Conservation (phyloP, 2,113 vertebrate genomes). For the Bothrops jararaca region DNA sequence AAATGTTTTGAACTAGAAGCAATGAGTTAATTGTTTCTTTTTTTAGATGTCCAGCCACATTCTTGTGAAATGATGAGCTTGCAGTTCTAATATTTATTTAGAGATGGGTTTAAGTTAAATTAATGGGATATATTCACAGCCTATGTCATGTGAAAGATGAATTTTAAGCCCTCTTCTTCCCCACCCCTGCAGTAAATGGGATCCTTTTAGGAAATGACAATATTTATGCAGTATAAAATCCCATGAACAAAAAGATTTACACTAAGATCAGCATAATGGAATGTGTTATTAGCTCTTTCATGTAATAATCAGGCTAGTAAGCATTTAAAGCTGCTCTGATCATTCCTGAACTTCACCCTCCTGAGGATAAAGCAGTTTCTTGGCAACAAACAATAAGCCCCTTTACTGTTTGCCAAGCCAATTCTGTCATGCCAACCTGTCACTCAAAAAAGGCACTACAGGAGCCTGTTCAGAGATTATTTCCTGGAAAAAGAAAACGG, state of each 20-base stretch:
- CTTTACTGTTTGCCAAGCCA: slow-evolving; percentile 5
- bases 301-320: slow-evolving; percentile 1
- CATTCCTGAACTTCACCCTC: slow-evolving; percentile 8
- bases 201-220: neutral
- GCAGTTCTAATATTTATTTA: slow-evolving; percentile 26
- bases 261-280: neutral
- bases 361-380: neutral
- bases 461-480: neutral
- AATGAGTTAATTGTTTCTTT: slow-evolving; percentile 33
- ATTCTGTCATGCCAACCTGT: neutral
- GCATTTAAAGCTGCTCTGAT: neutral
- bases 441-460: neutral
- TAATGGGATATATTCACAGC: neutral
- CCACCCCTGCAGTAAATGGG: slow-evolving; percentile 6
- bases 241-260: slow-evolving; percentile 10
- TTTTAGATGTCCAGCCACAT: slow-evolving; percentile 32
- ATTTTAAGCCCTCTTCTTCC: slow-evolving; percentile 18
- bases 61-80: slow-evolving; percentile 10
- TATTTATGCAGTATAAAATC: slow-evolving; percentile 36
- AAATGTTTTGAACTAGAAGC: slow-evolving; percentile 24
- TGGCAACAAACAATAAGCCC: neutral
- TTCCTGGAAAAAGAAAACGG: neutral
- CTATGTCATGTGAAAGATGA: slow-evolving; percentile 4
- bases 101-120: slow-evolving; percentile 16
- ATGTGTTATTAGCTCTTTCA: neutral